A percentile compares a stretch with the other conserved stretches of the same genome.
These are phyloP conservation scores for Plestiodon gilberti DNA, from an alignment of 2,113 vertebrate species.

Conservation along the genomic window DNA sequence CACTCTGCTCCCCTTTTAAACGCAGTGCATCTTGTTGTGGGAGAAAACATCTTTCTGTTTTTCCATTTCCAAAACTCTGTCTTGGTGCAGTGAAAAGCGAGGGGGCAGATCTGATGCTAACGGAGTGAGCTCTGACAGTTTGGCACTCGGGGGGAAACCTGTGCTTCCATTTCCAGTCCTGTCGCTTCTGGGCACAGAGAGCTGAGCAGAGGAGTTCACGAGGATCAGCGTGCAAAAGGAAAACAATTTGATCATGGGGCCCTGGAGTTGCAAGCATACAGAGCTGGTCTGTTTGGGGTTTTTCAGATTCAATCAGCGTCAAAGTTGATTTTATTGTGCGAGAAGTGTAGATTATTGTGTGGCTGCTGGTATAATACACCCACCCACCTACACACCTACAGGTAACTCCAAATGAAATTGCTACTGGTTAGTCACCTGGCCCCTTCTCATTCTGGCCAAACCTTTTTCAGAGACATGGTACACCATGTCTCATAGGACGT, in stretches of 20 bases:
- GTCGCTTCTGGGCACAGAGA: constrained; percentile 62
- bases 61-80: constrained; percentile 38
- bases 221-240: constrained; percentile 62
- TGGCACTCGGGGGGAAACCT: constrained; percentile 48
- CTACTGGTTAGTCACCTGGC: constrained; percentile 24
- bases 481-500: no score
- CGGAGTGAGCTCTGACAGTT: constrained; percentile 63
- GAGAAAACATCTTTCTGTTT: constrained; percentile 40
- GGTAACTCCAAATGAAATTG: constrained; percentile 34
- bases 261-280: constrained; percentile 68
- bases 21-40: neutral
- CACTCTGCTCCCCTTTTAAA: constrained; percentile 8
- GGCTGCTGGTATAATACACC: no score
- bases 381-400: constrained; percentile 30
- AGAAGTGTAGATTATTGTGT: constrained; percentile 60
- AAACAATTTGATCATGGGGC: constrained; percentile 76
- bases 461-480: neutral
- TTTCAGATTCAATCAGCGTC: constrained; percentile 77
- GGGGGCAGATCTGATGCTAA: constrained; percentile 5
- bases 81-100: constrained; percentile 1
- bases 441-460: neutral
- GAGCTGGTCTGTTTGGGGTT: constrained; percentile 64
- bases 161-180: constrained; percentile 71
- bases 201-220: constrained; percentile 48
- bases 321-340: constrained; percentile 72